These are phyloP conservation scores for Clitarchus hookeri DNA, from an alignment of 2,888 invertebrate species.

Conservation along the genomic window DNA sequence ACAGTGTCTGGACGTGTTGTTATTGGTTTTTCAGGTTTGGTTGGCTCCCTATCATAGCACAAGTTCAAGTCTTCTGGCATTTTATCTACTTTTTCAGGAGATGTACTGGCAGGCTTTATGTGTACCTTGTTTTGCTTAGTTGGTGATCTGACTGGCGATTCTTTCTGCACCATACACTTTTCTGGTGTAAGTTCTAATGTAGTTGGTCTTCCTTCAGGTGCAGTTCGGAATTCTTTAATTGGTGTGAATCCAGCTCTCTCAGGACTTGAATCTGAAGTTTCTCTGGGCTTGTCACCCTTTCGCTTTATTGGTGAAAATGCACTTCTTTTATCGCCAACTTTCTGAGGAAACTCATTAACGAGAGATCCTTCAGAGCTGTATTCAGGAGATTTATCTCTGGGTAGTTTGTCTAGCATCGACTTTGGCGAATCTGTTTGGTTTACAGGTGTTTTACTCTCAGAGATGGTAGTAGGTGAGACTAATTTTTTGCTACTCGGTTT, in stretches of 20 bases:
- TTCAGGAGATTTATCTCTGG: constrained; percentile 48
- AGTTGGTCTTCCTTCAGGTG: constrained; percentile 40
- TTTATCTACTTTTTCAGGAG: neutral
- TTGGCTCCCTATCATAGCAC: constrained; percentile 32
- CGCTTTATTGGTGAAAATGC: constrained; percentile 29
- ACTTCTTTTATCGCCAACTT: constrained; percentile 11
- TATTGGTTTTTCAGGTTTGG: constrained; percentile 38
- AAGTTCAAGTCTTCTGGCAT: neutral
- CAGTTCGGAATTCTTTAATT: constrained; percentile 46
- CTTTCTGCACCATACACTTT: constrained; percentile 22
- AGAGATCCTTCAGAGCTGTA: constrained; percentile 50
- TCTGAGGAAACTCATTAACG: constrained; percentile 44
- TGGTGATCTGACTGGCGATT: constrained; percentile 29
- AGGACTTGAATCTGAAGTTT: constrained; percentile 46
- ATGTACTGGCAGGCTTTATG: neutral
- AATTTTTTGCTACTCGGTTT: neutral
- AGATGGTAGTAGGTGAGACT: neutral
- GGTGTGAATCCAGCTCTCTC: constrained; percentile 48
- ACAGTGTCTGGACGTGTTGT: constrained; percentile 26
- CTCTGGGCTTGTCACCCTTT: constrained; percentile 16
- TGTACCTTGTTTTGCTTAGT: neutral
- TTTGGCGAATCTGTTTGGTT: constrained; percentile 21
- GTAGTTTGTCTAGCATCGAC: constrained; percentile 27
- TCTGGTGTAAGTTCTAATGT: constrained; percentile 27
- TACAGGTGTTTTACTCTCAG: neutral